Evolutionary conservation across 2,888 invertebrate genomes (phyloP), one percentile per base, ranked within the genome.

Genomic region (Zhuqinia jingwanae): DNA sequence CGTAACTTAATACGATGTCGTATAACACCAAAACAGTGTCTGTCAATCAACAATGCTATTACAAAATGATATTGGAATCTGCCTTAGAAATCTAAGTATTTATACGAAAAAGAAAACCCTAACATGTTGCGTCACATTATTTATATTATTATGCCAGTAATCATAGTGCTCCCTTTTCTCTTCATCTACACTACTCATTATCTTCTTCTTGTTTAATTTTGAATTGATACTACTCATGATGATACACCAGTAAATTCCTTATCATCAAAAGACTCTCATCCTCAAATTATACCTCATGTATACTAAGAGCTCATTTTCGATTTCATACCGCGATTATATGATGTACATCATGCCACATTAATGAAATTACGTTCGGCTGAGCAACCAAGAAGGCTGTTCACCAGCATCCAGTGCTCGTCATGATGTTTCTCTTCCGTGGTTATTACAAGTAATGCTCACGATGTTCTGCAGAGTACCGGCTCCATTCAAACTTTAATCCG

Each of bases 291-390:
- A n/a, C n/a, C n/a, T n/a, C n/a, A n/a, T 58, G 58, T 17, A 25
- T 27, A 30, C 30, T 20, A 65, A 20, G 3, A 65, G 65, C 65
- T 65, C 65, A 65, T 65, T 42, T 65, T 65, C 36, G 20, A 20
- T 36, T 42, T 42, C 42, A 27, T 56, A 22, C 25, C 15, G n/a
- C 22, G 50, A 45, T 68, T 15, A 68, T 45, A 65, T 65, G n/a
- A 11, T 13, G 6, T 68, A 45, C 30, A n/a, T n/a, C n/a, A 25
- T 27, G 47, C 50, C 47, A 25, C 25, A 73, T 73, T 73, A 73
- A 73, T 73, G 73, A 73, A 73, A 50, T 73, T 73, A 73, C 50
- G 73, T 73, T 50, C 25, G 50, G 47, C 13, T 50, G 25, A 73
- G 45, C 45, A 47, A 17, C 25, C 58, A 58, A n/a, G n/a, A n/a